These are phyloP conservation scores for Dermochelys coriacea DNA, from an alignment of 2,797 vertebrate species.

Conservation along the genomic window DNA sequence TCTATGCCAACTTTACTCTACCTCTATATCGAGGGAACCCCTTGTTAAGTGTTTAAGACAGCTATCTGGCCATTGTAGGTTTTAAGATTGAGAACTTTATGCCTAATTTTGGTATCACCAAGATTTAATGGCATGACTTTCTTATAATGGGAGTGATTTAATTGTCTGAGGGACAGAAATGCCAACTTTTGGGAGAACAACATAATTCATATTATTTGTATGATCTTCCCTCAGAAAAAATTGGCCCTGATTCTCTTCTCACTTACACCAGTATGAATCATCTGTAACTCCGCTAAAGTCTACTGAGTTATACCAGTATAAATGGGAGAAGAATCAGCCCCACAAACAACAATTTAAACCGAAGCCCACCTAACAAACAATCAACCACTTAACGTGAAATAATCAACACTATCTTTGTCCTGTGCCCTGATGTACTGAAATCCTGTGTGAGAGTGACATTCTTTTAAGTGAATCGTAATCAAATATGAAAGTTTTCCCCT, in stretches of 20 bases:
- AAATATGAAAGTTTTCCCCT: conserved; percentile 19
- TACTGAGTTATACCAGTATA: background rate
- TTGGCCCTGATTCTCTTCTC: background rate
- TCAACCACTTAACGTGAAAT: background rate
- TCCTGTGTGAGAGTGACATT: conserved; percentile 3
- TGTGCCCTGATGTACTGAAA: background rate
- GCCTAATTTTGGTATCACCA: background rate
- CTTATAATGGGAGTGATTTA: background rate
- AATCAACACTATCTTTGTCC: conserved; percentile 1
- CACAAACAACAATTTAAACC: background rate
- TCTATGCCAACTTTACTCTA: background rate
- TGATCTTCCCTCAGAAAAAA: background rate
- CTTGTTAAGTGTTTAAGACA: rapidly evolving
- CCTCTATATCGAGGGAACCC: background rate
- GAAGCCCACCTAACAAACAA: background rate
- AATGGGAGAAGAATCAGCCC: background rate
- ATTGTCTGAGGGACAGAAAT: background rate
- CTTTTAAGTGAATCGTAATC: conserved; percentile 42
- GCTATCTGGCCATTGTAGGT: background rate
- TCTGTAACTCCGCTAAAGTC: background rate
- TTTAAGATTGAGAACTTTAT: background rate
- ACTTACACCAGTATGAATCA: background rate
- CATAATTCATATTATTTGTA: background rate
- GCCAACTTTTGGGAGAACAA: background rate
- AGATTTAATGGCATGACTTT: background rate